Percentiles rank a stretch among this genome's conserved stretches.
Conservation (phyloP, 2,113 vertebrate species). For the Alligator mississippiensis region DNA sequence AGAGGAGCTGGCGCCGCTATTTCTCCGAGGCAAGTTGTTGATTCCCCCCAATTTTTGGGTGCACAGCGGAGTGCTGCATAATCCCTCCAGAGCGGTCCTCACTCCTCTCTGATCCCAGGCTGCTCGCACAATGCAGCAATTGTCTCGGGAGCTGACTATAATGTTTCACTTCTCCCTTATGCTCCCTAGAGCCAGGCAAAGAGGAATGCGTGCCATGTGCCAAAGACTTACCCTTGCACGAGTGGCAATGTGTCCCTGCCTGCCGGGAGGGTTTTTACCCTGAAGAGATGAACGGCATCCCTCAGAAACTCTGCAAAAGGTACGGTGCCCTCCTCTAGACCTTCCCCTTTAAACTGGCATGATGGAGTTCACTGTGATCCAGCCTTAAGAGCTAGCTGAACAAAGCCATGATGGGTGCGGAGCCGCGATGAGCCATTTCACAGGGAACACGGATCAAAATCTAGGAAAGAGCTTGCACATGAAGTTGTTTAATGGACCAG, state of each 20-base stretch:
- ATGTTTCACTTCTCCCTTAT: background rate
- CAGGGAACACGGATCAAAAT: accelerated
- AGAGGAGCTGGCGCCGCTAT: accelerated
- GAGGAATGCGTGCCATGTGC: constrained; percentile 87
- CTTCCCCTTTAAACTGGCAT: background rate
- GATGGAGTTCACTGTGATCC: background rate
- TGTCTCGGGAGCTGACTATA: accelerated
- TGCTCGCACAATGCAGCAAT: accelerated
- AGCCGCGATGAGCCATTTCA: background rate
- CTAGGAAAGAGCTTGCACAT: background rate
- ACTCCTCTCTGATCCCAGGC: background rate
- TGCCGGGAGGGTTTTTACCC: constrained; percentile 87
- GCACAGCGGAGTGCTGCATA: background rate
- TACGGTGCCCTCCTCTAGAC: constrained; percentile 18
- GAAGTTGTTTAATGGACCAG: background rate
- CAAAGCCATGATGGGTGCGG: accelerated
- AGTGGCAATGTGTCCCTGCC: constrained; percentile 86
- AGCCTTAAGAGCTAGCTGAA: accelerated
- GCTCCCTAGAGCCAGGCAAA: constrained; percentile 76
- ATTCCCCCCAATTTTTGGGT: accelerated
- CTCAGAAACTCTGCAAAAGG: constrained; percentile 89
- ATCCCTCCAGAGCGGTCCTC: background rate
- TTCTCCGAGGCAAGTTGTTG: background rate
- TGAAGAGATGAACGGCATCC: constrained; percentile 77
- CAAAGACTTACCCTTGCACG: constrained; percentile 76